Conservation (phyloP, 2,888 invertebrate genomes). For the Caenorhabditis japonica region DNA sequence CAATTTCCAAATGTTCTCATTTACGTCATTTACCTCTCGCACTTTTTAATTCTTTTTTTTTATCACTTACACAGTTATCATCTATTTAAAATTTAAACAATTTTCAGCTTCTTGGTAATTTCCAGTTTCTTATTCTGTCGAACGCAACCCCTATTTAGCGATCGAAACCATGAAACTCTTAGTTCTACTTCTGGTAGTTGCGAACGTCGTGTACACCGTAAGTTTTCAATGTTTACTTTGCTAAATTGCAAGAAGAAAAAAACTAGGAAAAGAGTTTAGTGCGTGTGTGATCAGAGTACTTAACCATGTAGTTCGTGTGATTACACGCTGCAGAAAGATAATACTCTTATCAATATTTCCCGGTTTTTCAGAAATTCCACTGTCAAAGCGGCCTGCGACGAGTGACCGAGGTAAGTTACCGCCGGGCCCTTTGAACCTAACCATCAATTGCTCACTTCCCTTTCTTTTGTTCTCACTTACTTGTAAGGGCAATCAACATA, state of each 20-base stretch:
- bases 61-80: conserved; percentile 16
- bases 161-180: conserved; percentile 45
- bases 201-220: conserved; percentile 34
- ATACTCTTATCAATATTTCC: conserved; percentile 28
- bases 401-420: conserved; percentile 38
- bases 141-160: conserved; percentile 28
- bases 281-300: conserved; percentile 16
- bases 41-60: conserved; percentile 16
- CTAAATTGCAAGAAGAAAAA: background rate
- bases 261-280: background rate
- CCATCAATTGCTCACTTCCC: conserved; percentile 44
- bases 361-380: conserved; percentile 38
- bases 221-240: conserved; percentile 6
- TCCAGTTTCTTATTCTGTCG: conserved; percentile 38
- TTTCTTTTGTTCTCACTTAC: conserved; percentile 27
- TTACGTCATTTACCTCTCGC: conserved; percentile 15
- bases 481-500: conserved; percentile 32
- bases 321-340: conserved; percentile 35
- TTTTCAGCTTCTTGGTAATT: conserved; percentile 36
- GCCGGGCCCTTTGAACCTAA: background rate
- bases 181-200: conserved; percentile 29
- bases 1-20: background rate
- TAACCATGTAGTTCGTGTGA: conserved; percentile 6
- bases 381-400: conserved; percentile 38
- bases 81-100: background rate